Base-by-base conservation (phyloP, 2,797 vertebrate species). In the Aotus griseimembra region DNA sequence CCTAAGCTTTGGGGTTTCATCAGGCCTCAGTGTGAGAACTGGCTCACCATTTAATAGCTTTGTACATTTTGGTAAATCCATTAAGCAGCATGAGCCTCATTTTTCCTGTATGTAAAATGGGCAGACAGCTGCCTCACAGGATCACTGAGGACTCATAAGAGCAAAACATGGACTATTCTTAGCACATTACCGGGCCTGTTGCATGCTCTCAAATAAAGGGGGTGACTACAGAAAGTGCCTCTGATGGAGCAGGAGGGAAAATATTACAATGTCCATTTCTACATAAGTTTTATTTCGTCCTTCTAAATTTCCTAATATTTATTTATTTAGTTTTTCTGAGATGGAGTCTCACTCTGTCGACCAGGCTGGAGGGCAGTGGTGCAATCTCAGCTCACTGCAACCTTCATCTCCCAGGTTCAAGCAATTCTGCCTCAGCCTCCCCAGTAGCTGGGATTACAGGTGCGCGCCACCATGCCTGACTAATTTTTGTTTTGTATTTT, bases 151-250 rank as follows among this genome's bases (percentile, higher is more conserved):
- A 41, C 3, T 13, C 41, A 1, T 28, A 2, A 50, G 30, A 61
- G 50, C 15, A 14, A 6, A 4, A 4, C 5, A 0, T 11, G 39
- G 58, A 12, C 4, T 1, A 0, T 3, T 1, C 12, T 17, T 6
- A 15, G 44, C 3, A 8, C 9, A 2, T 0, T 1, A 5, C 41
- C 39, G 5, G 12, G 48, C 22, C 28, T 9, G 0, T 1, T 2
- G 4, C 1, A 58, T 4, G 19, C 36, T 36, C 26, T n/a, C 36
- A 14, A 5, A 17, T 41, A 24, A 2, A 44, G 2, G 8, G 7
- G 2, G 12, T 26, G 17, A 5, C 50, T 57, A 39, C 36, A 36
- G 1, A 41, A 39, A 22, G 39, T 28, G 15, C 28, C 6, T 10
- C 22, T 10, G 13, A 10, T 2, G 7, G n/a, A 30, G 8, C 77